Conservation (phyloP, 2,888 invertebrate species). For the Tinea trinotella region DNA sequence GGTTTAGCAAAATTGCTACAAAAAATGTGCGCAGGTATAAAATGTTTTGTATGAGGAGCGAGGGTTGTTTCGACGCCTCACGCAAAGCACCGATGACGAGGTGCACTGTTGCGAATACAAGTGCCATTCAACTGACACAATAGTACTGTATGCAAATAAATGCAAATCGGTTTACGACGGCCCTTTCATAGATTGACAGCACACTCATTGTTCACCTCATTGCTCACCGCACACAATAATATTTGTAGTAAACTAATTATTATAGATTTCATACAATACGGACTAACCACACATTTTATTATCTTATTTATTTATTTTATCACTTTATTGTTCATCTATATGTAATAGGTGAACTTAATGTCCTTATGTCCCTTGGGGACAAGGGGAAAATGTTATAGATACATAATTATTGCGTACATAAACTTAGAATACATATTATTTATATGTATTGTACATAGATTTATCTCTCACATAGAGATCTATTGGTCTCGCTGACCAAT, state of each 20-base stretch:
- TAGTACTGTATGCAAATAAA: constrained; percentile 59
- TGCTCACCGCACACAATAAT: constrained; percentile 51
- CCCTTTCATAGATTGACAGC: constrained; percentile 38
- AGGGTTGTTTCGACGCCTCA: constrained; percentile 27
- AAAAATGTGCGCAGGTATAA: constrained; percentile 64
- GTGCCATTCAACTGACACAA: constrained; percentile 39
- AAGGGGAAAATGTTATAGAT: no score
- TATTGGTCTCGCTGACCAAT: no score
- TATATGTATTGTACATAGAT: no score
- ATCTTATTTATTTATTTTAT: no score
- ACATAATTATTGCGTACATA: no score
- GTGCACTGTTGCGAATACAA: constrained; percentile 38
- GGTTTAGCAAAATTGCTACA: constrained; percentile 31
- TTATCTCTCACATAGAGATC: no score
- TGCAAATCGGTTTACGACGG: constrained; percentile 48
- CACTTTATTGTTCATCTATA: no score
- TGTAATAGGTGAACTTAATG: no score
- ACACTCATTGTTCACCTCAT: constrained; percentile 37
- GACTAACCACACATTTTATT: background rate
- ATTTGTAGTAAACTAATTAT: constrained; percentile 42
- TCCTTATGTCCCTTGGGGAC: no score
- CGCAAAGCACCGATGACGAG: constrained; percentile 30
- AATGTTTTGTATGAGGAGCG: constrained; percentile 35
- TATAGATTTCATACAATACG: constrained; percentile 17
- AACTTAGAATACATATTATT: no score